A percentile compares a stretch with the other conserved stretches of the same genome.
Evolutionary conservation across 2,113 vertebrate genomes (phyloP).

Genomic region (Paracanthobrama guichenoti): DNA sequence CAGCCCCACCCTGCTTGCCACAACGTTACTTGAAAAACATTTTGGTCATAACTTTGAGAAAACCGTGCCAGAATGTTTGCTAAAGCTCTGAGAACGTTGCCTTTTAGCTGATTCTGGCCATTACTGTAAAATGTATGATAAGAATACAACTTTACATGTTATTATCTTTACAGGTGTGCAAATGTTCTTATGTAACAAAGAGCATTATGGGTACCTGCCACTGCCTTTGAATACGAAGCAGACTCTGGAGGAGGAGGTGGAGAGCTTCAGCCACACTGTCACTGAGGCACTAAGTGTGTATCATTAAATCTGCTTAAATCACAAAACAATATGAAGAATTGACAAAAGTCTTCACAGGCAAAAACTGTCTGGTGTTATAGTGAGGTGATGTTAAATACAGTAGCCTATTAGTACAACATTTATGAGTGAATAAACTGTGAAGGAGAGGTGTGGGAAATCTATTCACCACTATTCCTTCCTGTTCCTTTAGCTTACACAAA

Average conservation of each 20-base stretch:
- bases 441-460: neutral
- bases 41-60: too few species aligned
- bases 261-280: constrained; percentile 81
- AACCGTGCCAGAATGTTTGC: too few species aligned
- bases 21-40: too few species aligned
- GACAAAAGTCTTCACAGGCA: neutral
- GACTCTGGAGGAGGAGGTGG: constrained; percentile 79
- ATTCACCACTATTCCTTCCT: neutral
- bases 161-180: constrained; percentile 67
- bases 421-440: constrained; percentile 11
- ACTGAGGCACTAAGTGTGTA: constrained; percentile 87
- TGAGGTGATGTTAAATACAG: constrained; percentile 2
- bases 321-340: neutral
- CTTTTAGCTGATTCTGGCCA: too few species aligned
- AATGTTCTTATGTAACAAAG: constrained; percentile 86
- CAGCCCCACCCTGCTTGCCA: too few species aligned
- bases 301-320: neutral
- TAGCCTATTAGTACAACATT: neutral
- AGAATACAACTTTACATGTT: neutral
- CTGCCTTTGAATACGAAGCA: constrained; percentile 81
- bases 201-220: constrained; percentile 85
- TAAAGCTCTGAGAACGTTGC: too few species aligned
- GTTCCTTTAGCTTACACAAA: neutral
- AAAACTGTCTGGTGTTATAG: neutral
- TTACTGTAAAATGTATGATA: neutral